Conservation (phyloP, 2,797 vertebrate genomes). For the Hipposideros larvatus region DNA sequence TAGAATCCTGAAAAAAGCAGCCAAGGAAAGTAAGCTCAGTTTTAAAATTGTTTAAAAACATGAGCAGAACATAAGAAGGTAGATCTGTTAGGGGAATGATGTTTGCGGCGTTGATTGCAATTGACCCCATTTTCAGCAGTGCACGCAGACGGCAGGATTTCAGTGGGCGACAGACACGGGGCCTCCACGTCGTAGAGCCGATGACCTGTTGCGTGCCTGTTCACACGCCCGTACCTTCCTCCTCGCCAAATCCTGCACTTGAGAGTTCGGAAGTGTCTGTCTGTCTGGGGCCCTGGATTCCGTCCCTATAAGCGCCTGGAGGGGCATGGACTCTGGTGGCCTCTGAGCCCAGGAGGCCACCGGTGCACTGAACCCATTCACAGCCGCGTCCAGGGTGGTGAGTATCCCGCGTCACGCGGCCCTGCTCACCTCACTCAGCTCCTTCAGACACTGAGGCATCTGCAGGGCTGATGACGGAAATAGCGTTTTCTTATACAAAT, state of each 20-base stretch:
- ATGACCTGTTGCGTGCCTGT: no score
- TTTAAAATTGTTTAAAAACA: not conserved
- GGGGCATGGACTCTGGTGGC: no score
- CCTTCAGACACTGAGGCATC: rapidly evolving
- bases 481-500: rapidly evolving
- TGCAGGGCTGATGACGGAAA: not conserved
- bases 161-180: rapidly evolving
- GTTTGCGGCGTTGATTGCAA: not conserved
- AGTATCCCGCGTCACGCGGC: rapidly evolving
- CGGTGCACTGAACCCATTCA: no score
- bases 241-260: no score
- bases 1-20: not conserved
- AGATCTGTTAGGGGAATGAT: not conserved
- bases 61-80: not conserved
- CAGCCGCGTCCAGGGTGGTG: rapidly evolving
- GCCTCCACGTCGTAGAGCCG: rapidly evolving
- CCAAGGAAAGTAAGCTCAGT: not conserved
- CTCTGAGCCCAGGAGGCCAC: no score
- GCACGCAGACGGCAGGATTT: no score
- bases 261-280: no score
- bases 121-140: rapidly evolving
- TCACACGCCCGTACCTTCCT: rapidly evolving
- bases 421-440: not conserved
- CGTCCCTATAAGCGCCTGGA: rapidly evolving
- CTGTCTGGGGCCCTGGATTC: not conserved